Conservation (phyloP, 2,888 invertebrate genomes). For the Malachius bipustulatus region DNA sequence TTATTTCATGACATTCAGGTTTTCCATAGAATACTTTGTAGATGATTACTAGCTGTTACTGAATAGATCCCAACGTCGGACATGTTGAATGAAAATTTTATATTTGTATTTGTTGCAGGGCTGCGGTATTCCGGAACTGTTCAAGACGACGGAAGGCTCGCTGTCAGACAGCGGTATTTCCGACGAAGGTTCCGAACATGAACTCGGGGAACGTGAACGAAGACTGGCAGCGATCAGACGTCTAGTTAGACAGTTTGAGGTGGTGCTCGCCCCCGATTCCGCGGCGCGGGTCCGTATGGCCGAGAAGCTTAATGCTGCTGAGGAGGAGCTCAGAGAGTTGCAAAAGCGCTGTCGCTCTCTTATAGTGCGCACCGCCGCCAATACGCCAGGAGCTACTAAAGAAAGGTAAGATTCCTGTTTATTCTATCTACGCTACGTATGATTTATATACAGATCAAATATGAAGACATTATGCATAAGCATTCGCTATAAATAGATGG, state of each 20-base stretch:
- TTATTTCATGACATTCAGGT: too few relatives aligned
- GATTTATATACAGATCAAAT: too few relatives aligned
- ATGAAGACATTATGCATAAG: too few relatives aligned
- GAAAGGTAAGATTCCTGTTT: constrained; percentile 1
- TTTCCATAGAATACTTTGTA: too few relatives aligned
- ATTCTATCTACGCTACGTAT: too few relatives aligned
- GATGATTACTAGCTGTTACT: too few relatives aligned
- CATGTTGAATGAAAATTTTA: too few relatives aligned
- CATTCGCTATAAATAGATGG: too few relatives aligned
- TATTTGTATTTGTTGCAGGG: constrained; percentile 31
- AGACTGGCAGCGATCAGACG: constrained; percentile 54
- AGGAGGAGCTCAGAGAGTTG: constrained; percentile 55
- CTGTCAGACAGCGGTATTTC: constrained; percentile 69
- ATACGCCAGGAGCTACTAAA: background rate
- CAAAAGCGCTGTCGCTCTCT: constrained; percentile 60
- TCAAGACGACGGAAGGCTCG: constrained; percentile 48
- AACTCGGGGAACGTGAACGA: constrained; percentile 51
- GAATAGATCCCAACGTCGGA: too few relatives aligned
- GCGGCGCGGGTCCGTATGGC: constrained; percentile 52
- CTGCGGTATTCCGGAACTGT: constrained; percentile 37
- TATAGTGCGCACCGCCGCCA: constrained; percentile 44
- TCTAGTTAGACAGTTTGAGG: constrained; percentile 54
- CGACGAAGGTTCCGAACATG: constrained; percentile 60
- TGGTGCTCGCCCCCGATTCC: constrained; percentile 54
- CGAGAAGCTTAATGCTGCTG: constrained; percentile 59